Evolutionary conservation across 2,113 vertebrate genomes (phyloP), one percentile per base, ranked within the genome.

Genomic region (Pseudopodoces humilis): DNA sequence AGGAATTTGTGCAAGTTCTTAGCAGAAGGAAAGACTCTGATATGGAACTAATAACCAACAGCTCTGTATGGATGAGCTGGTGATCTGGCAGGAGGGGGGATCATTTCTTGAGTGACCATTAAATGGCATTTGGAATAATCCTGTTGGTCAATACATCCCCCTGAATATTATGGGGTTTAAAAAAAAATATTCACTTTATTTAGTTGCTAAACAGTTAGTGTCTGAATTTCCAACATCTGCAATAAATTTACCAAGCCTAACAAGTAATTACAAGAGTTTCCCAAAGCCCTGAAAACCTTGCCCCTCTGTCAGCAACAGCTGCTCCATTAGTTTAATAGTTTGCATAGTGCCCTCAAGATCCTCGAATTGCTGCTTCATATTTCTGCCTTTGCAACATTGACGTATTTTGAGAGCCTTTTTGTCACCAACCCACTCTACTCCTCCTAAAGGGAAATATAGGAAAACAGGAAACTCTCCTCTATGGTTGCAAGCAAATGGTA

Each of bases 291-390:
- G 77, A 72, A 88, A 94, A 55, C 37, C 41, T 80, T 80, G 70
- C n/a, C 46, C 93, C 93, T 87, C 88, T 94, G 50, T 87, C 84
- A 39, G 31, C 33, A 41, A 30, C 93, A 89, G 85, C 90, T 96
- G 89, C 96, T 94, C 88, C 58, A 86, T 96, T 95, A 92, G 91
- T 94, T 95, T 93, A 96, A 90, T 72, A 94, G 84, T 81, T 37
- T 68, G 70, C 74, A 59, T 72, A 95, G 72, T 95, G 64, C 79
- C 93, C 85, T 91, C 76, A 82, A 71, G 88, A 96, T 92, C 87
- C 78, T 95, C 68, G 86, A 8, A 95, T 92, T 95, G 88, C 80
- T 83, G 83, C 67, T 97, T 97, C 96, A 70, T 96, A 95, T 97
- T 92, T 97, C 93, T 97, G 93, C 41, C 68, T 72, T 56, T 49